phyloP scores from a whole-genome alignment of 2,888 invertebrate genomes.

The Macrosiphum euphorbiae region DNA sequence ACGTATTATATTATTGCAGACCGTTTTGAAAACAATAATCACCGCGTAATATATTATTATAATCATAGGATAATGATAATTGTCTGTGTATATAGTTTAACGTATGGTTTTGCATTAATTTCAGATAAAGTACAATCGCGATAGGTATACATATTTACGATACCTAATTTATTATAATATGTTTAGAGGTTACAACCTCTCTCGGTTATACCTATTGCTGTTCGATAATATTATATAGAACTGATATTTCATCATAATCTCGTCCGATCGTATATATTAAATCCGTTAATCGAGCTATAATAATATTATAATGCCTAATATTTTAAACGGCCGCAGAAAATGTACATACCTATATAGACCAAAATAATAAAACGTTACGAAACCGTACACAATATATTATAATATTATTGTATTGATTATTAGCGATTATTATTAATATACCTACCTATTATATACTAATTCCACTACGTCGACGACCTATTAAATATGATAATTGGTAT shows the following conservation, averaged over 20 bases:
- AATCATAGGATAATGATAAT: background rate
- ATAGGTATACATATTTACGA: background rate
- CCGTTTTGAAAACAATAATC: constrained; percentile 6
- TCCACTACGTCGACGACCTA: background rate
- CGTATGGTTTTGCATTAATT: background rate
- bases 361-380: background rate
- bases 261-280: background rate
- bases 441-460: constrained; percentile 4
- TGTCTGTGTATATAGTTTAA: background rate
- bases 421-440: background rate
- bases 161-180: constrained; percentile 9
- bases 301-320: background rate
- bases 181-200: background rate
- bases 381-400: background rate
- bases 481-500: constrained; percentile 6
- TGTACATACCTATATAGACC: background rate
- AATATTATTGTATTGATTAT: background rate
- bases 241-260: background rate
- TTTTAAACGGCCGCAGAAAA: background rate
- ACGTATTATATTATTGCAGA: background rate
- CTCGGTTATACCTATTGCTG: background rate
- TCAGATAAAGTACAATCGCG: background rate
- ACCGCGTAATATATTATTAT: background rate
- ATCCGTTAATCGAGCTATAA: background rate
- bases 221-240: background rate